Percentiles rank a stretch among this genome's conserved stretches.
These are phyloP conservation scores for Seira musarum DNA, from an alignment of 2,888 invertebrate genomes.

Conservation along the genomic window DNA sequence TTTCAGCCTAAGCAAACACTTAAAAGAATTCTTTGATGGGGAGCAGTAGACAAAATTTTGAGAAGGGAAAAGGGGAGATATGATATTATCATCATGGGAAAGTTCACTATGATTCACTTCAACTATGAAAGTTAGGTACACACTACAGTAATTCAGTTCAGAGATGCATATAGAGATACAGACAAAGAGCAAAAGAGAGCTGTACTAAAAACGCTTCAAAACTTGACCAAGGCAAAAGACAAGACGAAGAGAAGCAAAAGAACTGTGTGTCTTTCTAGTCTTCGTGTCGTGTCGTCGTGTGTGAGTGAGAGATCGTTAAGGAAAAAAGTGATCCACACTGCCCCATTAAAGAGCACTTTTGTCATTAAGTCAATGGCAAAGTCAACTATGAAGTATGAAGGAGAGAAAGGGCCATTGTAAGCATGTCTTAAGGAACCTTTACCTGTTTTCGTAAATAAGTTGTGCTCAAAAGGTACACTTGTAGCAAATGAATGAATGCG, in stretches of 20 bases:
- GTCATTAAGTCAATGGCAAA: not conserved
- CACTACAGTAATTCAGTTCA: too few species aligned
- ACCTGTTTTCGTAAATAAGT: not conserved
- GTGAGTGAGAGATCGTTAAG: not conserved
- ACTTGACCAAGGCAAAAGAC: too few species aligned
- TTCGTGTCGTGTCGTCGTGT: not conserved
- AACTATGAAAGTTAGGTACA: too few species aligned
- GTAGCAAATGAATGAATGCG: not conserved
- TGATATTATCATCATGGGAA: not conserved
- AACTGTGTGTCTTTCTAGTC: too few species aligned
- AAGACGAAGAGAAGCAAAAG: too few species aligned
- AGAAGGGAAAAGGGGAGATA: not conserved
- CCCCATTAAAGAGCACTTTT: not conserved
- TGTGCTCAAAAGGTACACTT: not conserved
- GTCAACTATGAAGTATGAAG: not conserved
- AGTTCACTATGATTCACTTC: too few species aligned
- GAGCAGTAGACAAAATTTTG: too few species aligned
- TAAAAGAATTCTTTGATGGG: too few species aligned
- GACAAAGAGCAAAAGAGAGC: too few species aligned
- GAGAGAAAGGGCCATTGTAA: not conserved
- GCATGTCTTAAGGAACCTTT: not conserved
- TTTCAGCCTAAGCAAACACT: not conserved
- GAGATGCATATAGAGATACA: too few species aligned
- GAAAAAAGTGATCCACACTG: not conserved
- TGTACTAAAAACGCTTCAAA: too few species aligned